A percentile compares a stretch with the other conserved stretches of the same genome.
These are phyloP conservation scores for Chironex yamaguchii DNA, from an alignment of 30 jellyfish, hydroid and myxozoan species.

Conservation along the genomic window DNA sequence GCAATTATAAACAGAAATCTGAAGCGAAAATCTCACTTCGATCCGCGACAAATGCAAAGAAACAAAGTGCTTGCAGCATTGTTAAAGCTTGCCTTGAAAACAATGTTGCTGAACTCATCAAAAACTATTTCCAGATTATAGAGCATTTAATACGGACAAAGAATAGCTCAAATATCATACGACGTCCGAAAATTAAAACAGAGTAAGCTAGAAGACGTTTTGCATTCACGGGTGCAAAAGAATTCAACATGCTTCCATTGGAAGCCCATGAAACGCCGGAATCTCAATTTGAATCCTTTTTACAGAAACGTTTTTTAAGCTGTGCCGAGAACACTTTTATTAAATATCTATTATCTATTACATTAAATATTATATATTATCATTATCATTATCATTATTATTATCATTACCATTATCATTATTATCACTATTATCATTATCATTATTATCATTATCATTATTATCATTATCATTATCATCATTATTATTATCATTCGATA, in stretches of 20 bases:
- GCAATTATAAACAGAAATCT: slow-evolving; percentile 37
- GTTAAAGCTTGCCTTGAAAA: slow-evolving; percentile 38
- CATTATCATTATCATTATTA: too few relatives aligned
- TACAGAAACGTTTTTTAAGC: slow-evolving; percentile 17
- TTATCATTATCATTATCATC: too few relatives aligned
- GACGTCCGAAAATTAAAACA: slow-evolving; percentile 41
- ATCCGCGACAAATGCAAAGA: slow-evolving; percentile 42
- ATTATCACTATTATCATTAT: too few relatives aligned
- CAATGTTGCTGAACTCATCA: slow-evolving; percentile 21
- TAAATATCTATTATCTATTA: too few relatives aligned
- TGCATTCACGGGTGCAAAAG: slow-evolving; percentile 44
- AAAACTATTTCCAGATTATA: slow-evolving; percentile 32
- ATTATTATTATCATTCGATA: too few relatives aligned
- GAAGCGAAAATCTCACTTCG: slow-evolving; percentile 65
- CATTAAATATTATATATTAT: too few relatives aligned
- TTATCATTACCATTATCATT: too few relatives aligned
- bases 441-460: too few relatives aligned
- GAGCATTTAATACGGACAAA: slow-evolving; percentile 25
- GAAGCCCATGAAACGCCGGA: slow-evolving; percentile 12
- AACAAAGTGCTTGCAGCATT: slow-evolving; percentile 50
- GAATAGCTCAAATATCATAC: slow-evolving; percentile 6
- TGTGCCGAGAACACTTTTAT: too few relatives aligned
- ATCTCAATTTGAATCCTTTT: background rate
- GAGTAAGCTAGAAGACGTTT: slow-evolving; percentile 35
- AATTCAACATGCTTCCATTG: slow-evolving; percentile 23